Base-by-base conservation (phyloP, 2,888 invertebrate species). In the Nymphalis polychloros region DNA sequence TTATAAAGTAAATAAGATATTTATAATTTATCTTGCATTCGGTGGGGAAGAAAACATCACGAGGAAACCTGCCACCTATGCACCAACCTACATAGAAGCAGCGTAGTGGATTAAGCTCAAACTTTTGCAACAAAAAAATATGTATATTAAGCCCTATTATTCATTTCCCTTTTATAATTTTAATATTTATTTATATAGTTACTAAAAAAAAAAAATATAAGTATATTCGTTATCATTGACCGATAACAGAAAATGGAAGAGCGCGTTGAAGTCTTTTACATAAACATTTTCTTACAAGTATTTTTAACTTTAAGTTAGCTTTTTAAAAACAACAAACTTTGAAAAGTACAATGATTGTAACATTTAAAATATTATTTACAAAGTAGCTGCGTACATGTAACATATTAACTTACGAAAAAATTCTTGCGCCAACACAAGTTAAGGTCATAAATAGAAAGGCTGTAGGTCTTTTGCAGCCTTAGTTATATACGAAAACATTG, bases 381-480 rank as follows among this genome's bases (percentile, higher is more conserved):
- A 7, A 27, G 53, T 27, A 20, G 19, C 8, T 50, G 27, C 23
- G 27, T 53, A 64, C 47, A 57, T 63, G 47, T 47, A 55, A 57
- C n/a, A 10, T 46, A 27, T 27, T 55, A 31, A 23, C 52, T 55
- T 35, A 61, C 35, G 20, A 61, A 57, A 57, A 57, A 57, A 55
- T 6, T 67, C 63, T 73, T 71, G 68, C 66, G 69, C 61, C 63
- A 72, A 57, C 62, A 69, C 63, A 59, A 67, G 69, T 72, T 65
- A 72, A 64, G 68, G 70, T 64, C 72, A 68, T 71, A 69, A 77
- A 75, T 77, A 76, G 78, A 77, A 77, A 76, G 73, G 79, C 64
- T 57, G 16, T 55, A 8, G 20, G 47, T 49, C 35, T 49, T 41
- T 50, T 53, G 63, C 35, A 46, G 41, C 23, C 53, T 60, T 57